These are phyloP conservation scores for Plagiodera versicolora DNA, from an alignment of 2,888 invertebrate species.

Conservation along the genomic window DNA sequence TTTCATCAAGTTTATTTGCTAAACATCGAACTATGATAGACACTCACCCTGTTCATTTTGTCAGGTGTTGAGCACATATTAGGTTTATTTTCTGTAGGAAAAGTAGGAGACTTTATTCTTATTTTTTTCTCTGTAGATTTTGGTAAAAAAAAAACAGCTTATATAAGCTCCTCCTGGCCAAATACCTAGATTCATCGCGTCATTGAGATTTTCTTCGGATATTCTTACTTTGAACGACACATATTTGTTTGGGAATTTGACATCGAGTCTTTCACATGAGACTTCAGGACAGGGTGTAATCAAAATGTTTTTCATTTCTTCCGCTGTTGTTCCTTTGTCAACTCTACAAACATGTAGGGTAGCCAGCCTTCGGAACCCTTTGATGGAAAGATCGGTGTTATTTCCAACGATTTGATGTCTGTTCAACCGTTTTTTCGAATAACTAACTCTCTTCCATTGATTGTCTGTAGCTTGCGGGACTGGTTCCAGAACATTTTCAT, in stretches of 20 bases:
- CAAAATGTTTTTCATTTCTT: neutral
- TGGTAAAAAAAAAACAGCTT: neutral
- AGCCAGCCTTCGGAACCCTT: neutral
- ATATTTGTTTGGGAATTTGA: neutral
- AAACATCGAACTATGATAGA: neutral
- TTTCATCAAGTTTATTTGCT: neutral
- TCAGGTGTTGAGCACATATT: neutral
- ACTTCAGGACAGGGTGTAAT: neutral
- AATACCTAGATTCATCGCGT: neutral
- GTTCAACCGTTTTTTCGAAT: neutral
- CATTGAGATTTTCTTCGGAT: neutral
- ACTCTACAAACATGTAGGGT: neutral
- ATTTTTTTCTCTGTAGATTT: neutral
- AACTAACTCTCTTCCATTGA: neutral
- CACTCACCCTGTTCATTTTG: neutral
- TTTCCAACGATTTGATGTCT: neutral
- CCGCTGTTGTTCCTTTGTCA: neutral
- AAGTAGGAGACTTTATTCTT: neutral
- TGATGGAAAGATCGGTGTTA: neutral
- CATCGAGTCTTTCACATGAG: neutral
- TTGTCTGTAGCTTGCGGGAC: neutral
- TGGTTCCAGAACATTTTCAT: neutral
- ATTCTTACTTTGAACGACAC: neutral
- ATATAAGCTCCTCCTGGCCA: neutral
- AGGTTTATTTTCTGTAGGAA: neutral